phyloP scores from a whole-genome alignment of 2,888 invertebrate genomes.

The Cheiracanthium punctorium region DNA sequence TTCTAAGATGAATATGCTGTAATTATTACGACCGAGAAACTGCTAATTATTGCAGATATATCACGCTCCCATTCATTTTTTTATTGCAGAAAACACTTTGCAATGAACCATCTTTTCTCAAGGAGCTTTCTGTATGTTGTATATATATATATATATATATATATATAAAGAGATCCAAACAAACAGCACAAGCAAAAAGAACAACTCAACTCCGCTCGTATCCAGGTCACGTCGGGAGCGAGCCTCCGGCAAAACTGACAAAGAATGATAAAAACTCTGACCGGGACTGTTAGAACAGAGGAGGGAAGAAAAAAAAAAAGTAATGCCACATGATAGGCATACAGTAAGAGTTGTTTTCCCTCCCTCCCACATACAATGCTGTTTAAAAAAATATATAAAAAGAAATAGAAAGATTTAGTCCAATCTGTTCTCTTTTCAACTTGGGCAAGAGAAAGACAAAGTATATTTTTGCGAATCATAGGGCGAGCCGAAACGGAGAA shows the following conservation, averaged over 20 bases:
- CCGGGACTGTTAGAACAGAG: constrained; percentile 31
- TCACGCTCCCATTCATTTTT: too few relatives aligned
- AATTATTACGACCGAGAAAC: too few relatives aligned
- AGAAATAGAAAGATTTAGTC: constrained; percentile 25
- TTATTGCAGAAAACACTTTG: neutral
- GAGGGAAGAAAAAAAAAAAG: neutral
- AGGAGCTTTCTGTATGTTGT: neutral
- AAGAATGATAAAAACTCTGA: constrained; percentile 67
- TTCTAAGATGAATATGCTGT: too few relatives aligned
- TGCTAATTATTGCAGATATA: too few relatives aligned
- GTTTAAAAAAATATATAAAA: constrained; percentile 13
- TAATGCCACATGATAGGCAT: constrained; percentile 64
- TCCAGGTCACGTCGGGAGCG: constrained; percentile 63
- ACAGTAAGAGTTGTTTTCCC: constrained; percentile 58
- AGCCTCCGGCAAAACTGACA: constrained; percentile 64
- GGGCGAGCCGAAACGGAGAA: neutral
- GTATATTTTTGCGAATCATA: constrained; percentile 51
- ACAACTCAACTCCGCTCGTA: constrained; percentile 38
- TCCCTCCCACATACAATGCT: neutral
- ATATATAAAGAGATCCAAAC: neutral
- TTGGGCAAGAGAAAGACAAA: constrained; percentile 52
- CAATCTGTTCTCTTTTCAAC: constrained; percentile 67
- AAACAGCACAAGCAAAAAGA: constrained; percentile 12
- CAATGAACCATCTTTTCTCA: neutral
- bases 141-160: too few relatives aligned